Conservation (phyloP, 2,113 vertebrate species). For the Ptilonorhynchus violaceus region DNA sequence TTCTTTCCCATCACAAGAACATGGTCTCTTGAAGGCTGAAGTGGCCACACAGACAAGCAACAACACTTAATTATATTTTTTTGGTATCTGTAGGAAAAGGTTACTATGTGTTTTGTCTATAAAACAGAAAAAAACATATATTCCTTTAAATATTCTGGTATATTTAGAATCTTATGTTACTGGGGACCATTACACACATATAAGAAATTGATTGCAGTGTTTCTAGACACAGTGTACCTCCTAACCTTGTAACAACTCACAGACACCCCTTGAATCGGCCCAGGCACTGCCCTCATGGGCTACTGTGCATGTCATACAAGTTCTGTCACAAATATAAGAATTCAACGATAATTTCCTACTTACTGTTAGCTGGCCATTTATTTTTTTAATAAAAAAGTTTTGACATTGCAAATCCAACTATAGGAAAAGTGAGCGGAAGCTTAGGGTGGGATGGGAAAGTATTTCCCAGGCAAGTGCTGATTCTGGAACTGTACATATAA, state of each 20-base stretch:
- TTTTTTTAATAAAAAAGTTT: neutral
- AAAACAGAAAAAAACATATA: neutral
- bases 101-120: neutral
- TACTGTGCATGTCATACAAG: neutral
- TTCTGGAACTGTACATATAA: conserved; percentile 43
- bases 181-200: neutral
- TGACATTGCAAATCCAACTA: neutral
- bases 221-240: neutral
- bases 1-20: neutral
- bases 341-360: neutral
- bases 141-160: neutral
- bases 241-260: neutral
- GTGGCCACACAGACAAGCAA: neutral
- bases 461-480: conserved; percentile 43
- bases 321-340: neutral
- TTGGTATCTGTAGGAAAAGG: neutral
- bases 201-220: neutral
- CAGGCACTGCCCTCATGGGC: neutral
- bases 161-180: neutral
- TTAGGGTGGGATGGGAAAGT: conserved; percentile 34
- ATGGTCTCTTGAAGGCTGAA: neutral
- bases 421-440: neutral
- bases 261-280: neutral
- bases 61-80: neutral
- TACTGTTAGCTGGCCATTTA: neutral